Evolutionary conservation across 2,888 invertebrate species (phyloP).

Genomic region (Zygothrica quintamaculata): DNA sequence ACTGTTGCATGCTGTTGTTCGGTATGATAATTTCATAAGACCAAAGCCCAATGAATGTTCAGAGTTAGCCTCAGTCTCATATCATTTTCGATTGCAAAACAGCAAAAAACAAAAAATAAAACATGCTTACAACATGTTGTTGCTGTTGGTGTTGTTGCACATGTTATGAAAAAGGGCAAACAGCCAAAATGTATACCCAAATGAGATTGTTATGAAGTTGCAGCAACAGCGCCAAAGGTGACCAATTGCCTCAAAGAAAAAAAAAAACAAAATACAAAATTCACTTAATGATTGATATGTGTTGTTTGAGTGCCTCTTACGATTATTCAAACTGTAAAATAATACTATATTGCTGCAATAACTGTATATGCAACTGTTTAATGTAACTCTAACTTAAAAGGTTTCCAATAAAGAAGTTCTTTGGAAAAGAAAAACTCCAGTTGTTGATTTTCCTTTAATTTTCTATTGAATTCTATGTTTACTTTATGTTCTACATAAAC

Average conservation of each 20-base stretch:
- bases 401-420: too few species aligned
- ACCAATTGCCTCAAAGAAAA: constrained; percentile 38
- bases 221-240: constrained; percentile 61
- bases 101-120: constrained; percentile 54
- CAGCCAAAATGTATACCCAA: constrained; percentile 27
- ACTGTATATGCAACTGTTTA: too few species aligned
- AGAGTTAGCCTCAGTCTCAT: constrained; percentile 19
- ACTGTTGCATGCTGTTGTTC: constrained; percentile 23
- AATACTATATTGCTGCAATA: too few species aligned
- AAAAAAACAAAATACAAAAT: constrained; percentile 14
- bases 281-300: constrained; percentile 26
- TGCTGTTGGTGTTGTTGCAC: too few species aligned
- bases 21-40: constrained; percentile 69
- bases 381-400: too few species aligned
- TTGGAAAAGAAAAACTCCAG: too few species aligned
- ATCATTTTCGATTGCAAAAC: constrained; percentile 79
- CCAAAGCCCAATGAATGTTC: constrained; percentile 31
- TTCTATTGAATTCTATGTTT: neutral
- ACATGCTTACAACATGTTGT: constrained; percentile 35
- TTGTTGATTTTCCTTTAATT: neutral
- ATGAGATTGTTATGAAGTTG: constrained; percentile 41
- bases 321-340: too few species aligned
- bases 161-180: constrained; percentile 43
- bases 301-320: neutral
- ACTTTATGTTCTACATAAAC: neutral